Conservation (phyloP, 2,888 invertebrate species). For the Cecidostiba fungosa region DNA sequence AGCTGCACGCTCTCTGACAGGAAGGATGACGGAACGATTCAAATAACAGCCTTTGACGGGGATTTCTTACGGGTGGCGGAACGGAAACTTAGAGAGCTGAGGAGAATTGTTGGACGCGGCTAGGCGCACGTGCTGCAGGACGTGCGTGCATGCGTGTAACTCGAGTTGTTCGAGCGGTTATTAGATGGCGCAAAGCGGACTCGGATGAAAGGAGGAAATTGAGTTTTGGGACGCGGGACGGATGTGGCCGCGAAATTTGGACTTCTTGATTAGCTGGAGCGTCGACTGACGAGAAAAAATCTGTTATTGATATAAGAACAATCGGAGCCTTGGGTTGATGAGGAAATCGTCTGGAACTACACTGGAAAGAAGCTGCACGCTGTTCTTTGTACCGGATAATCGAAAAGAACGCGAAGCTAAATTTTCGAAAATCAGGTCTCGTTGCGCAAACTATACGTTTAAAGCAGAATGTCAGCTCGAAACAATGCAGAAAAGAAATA, state of each 20-base stretch:
- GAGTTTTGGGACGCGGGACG: not conserved
- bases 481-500: not conserved
- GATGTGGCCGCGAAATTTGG: not conserved
- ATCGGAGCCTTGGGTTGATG: too few species aligned
- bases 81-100: constrained; percentile 46
- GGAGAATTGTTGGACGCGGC: not conserved
- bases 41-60: constrained; percentile 63
- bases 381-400: too few species aligned
- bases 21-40: constrained; percentile 65
- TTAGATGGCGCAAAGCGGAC: not conserved
- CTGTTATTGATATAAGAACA: too few species aligned
- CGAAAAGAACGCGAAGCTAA: too few species aligned
- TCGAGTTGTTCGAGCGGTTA: constrained; percentile 40
- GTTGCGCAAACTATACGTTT: not conserved
- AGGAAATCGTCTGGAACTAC: too few species aligned
- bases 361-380: too few species aligned
- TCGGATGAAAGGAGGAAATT: not conserved
- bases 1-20: constrained; percentile 56
- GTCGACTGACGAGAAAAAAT: too few species aligned
- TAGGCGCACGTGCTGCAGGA: not conserved
- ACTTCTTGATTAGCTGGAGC: not conserved
- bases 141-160: constrained; percentile 45
- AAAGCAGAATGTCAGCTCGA: not conserved
- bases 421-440: not conserved
- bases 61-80: constrained; percentile 62